Evolutionary conservation across 2,797 vertebrate genomes (phyloP), one percentile per base, ranked within the genome.

Genomic region (Hoplostethus atlanticus): DNA sequence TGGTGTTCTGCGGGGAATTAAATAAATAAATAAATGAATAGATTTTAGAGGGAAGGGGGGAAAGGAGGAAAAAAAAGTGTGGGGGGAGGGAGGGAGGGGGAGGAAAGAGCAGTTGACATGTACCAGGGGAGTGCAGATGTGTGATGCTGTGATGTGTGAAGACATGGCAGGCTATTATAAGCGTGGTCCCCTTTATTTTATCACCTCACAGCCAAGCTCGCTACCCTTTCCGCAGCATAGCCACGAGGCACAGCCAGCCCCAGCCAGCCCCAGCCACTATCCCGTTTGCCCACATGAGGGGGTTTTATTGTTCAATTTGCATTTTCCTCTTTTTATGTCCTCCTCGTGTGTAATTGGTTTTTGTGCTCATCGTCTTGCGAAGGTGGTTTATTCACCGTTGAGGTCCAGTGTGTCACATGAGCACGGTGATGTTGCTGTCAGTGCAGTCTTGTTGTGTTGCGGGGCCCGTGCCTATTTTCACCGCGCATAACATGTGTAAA

Each of bases 101-200:
- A 73, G 84, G 70, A 51, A 78, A 87, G 84, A 17, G 57, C 63
- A 48, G 86, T 87, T 82, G 85, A 91, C 90, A 85, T 80, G 71
- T 64, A 58, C 64, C 64, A 55, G 3, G 83, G 72, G 85, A 79
- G 81, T 84, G 87, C 74, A 76, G 87, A 86, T 84, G 86, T 90
- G 89, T 84, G 84, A 85, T 12, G 58, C 86, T 77, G 84, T 87
- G 91, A 94, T 88, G 90, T 93, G 91, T 92, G 90, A 91, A 93
- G 82, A 87, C 88, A 83, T 83, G 75, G 80, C 78, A 59, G 81
- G 67, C 86, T 91, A 85, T 92, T 93, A 92, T 84, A 89, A 90
- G 86, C 78, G 60, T 71, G 87, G 80, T 86, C 74, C 73, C 80
- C 80, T 90, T 91, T 87, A 85, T 92, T 94, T 92, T 90, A 91